phyloP scores from a whole-genome alignment of 1,140 invertebrate species.

The Bombus vancouverensis region DNA sequence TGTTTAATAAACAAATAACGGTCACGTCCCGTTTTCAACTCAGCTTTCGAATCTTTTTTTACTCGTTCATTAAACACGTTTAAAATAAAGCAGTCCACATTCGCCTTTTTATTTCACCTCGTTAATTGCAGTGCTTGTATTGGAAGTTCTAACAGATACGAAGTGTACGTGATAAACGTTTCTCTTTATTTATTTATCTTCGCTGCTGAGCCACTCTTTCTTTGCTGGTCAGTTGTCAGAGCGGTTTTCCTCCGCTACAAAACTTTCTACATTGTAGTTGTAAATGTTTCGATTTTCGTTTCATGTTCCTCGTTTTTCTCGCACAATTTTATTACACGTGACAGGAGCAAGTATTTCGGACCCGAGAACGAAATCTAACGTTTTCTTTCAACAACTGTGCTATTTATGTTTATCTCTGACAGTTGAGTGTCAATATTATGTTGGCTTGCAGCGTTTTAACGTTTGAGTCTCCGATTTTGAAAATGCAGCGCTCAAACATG shows the following conservation, averaged over 20 bases:
- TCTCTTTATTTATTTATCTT: not conserved
- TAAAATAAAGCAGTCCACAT: not conserved
- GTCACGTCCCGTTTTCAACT: not conserved
- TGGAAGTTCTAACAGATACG: not conserved
- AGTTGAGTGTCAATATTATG: not conserved
- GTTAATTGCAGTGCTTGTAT: not conserved
- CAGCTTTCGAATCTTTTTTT: not conserved
- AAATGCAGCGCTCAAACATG: not conserved
- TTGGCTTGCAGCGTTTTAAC: not conserved
- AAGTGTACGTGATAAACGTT: not conserved
- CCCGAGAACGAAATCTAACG: too few relatives aligned
- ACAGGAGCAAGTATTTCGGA: not conserved
- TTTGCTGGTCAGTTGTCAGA: not conserved
- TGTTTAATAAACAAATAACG: slow-evolving; percentile 18
- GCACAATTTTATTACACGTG: not conserved
- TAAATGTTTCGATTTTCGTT: too few relatives aligned
- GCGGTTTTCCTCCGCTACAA: not conserved
- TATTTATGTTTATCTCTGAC: not conserved
- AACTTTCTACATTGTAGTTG: too few relatives aligned
- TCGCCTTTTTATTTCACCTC: not conserved
- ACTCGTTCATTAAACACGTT: not conserved
- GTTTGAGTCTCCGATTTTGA: not conserved
- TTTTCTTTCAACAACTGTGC: too few relatives aligned
- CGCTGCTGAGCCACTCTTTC: not conserved
- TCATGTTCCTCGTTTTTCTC: not conserved